These are phyloP conservation scores for Nomada goodeniana DNA, from an alignment of 2,888 invertebrate genomes.

Conservation along the genomic window DNA sequence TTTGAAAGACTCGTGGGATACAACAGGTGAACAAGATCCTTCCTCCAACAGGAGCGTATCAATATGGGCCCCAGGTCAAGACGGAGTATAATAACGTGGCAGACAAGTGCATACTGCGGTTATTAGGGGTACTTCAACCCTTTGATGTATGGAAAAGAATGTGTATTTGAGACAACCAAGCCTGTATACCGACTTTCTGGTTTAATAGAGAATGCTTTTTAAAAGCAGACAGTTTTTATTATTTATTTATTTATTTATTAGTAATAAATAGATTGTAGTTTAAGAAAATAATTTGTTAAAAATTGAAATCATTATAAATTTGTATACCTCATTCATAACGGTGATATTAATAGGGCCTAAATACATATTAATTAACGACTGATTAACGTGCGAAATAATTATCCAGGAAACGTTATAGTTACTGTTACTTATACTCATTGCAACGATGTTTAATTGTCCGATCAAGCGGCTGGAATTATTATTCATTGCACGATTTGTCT, in stretches of 20 bases:
- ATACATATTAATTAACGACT: conserved; percentile 71
- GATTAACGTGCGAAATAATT: conserved; percentile 70
- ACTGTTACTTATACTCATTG: conserved; percentile 63
- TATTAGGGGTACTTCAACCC: conserved; percentile 25
- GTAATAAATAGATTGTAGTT: neutral
- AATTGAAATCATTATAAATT: neutral
- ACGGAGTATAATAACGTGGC: conserved; percentile 8
- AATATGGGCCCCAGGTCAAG: conserved; percentile 37
- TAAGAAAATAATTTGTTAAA: too few species aligned
- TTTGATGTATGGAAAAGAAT: neutral
- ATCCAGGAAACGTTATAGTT: conserved; percentile 60
- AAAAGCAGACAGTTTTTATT: too few species aligned
- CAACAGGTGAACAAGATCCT: conserved; percentile 69
- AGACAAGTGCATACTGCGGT: conserved; percentile 38
- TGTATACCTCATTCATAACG: neutral
- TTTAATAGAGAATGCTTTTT: too few species aligned
- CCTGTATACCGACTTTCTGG: neutral
- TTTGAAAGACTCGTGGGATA: conserved; percentile 55
- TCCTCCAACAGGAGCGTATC: conserved; percentile 43
- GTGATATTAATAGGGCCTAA: conserved; percentile 60
- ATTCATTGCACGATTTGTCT: too few species aligned
- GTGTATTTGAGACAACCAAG: neutral
- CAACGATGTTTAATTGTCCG: conserved; percentile 21
- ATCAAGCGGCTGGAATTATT: neutral
- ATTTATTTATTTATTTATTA: neutral